A percentile compares a stretch with the other conserved stretches of the same genome.
Evolutionary conservation across 2,888 invertebrate species (phyloP).

Genomic region (Drosophila pseudotakahashii): DNA sequence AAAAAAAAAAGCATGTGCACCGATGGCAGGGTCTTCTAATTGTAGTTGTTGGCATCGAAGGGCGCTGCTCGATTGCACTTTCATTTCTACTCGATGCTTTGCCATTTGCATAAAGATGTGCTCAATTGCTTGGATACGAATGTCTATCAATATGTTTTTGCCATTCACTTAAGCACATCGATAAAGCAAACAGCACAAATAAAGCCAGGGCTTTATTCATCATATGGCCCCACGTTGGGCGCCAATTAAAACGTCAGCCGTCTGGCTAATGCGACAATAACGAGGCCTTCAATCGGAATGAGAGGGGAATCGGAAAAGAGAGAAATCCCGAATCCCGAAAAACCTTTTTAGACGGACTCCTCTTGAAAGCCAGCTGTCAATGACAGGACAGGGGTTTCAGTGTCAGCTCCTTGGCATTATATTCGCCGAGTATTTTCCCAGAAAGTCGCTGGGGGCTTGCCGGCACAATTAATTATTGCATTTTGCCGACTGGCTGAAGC

Average conservation of each 20-base stretch:
- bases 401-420: slow-evolving; percentile 30
- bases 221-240: slow-evolving; percentile 40
- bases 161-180: not conserved
- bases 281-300: slow-evolving; percentile 8
- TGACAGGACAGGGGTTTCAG: slow-evolving; percentile 24
- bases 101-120: slow-evolving; percentile 17
- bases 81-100: not conserved
- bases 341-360: slow-evolving; percentile 20
- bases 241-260: slow-evolving; percentile 69
- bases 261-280: slow-evolving; percentile 59
- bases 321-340: slow-evolving; percentile 22
- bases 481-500: slow-evolving; percentile 1
- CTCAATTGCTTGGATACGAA: slow-evolving; percentile 31
- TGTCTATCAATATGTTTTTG: slow-evolving; percentile 12
- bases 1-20: not conserved
- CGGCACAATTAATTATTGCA: slow-evolving; percentile 67
- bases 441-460: slow-evolving; percentile 46
- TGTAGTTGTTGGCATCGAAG: slow-evolving; percentile 23
- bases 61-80: slow-evolving; percentile 51
- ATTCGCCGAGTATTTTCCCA: slow-evolving; percentile 22
- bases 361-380: slow-evolving; percentile 29
- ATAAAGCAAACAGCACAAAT: not conserved
- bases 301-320: not conserved
- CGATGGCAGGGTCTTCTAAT: slow-evolving; percentile 24
- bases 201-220: not conserved